Evolutionary conservation across 2,888 invertebrate genomes (phyloP).

Genomic region (Ptychoptera contaminata): DNA sequence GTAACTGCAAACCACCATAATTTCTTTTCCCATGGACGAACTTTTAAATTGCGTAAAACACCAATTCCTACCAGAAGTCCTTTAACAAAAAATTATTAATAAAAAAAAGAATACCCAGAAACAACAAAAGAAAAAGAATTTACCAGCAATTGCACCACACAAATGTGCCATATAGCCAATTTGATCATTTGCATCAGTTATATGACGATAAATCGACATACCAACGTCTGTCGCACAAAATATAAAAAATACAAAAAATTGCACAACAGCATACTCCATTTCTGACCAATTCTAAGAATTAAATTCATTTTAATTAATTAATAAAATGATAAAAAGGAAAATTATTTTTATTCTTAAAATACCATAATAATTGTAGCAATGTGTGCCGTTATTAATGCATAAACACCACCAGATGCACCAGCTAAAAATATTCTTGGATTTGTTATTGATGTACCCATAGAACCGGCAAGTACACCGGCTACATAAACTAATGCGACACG

Average conservation of each 20-base stretch:
- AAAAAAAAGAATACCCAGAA: slow-evolving; percentile 10
- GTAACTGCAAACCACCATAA: slow-evolving; percentile 70
- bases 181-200: slow-evolving; percentile 50
- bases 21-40: slow-evolving; percentile 62
- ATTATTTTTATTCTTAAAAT: neutral
- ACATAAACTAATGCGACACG: slow-evolving; percentile 70
- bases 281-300: slow-evolving; percentile 79
- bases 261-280: slow-evolving; percentile 85
- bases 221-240: slow-evolving; percentile 74
- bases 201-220: slow-evolving; percentile 80
- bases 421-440: slow-evolving; percentile 70
- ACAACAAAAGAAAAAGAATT: neutral
- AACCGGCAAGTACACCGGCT: slow-evolving; percentile 73
- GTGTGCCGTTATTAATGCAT: slow-evolving; percentile 85
- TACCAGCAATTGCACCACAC: slow-evolving; percentile 77
- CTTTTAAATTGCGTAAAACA: slow-evolving; percentile 66
- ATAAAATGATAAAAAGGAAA: slow-evolving; percentile 5
- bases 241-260: slow-evolving; percentile 66
- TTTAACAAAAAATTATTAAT: slow-evolving; percentile 3
- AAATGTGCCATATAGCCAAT: slow-evolving; percentile 91
- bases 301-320: slow-evolving; percentile 2
- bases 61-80: slow-evolving; percentile 58
- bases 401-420: slow-evolving; percentile 92
- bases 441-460: slow-evolving; percentile 63
- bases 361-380: slow-evolving; percentile 77